Conservation (phyloP, 2,113 vertebrate genomes). For the Callionymus lyra region DNA sequence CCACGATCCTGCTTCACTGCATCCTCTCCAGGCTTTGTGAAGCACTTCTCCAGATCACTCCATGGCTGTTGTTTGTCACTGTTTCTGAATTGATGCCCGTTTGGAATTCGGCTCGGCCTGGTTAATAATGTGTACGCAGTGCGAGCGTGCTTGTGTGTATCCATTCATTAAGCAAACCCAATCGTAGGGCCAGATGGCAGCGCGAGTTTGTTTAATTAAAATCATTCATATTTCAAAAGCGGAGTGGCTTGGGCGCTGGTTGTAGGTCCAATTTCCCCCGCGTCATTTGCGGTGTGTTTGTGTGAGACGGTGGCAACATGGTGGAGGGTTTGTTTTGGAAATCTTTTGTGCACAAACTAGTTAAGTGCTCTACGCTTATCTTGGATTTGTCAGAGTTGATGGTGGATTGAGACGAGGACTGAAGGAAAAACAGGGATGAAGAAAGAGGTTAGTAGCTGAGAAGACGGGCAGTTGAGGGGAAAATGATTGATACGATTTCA, state of each 20-base stretch:
- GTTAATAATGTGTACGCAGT: constrained; percentile 34
- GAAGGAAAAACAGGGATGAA: constrained; percentile 10
- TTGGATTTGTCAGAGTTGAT: no score
- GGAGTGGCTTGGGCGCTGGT: constrained; percentile 37
- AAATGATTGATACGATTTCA: constrained; percentile 64
- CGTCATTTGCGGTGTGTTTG: constrained; percentile 20
- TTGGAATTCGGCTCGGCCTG: constrained; percentile 33
- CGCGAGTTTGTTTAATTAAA: constrained; percentile 71
- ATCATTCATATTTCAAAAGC: constrained; percentile 73
- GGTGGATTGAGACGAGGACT: neutral
- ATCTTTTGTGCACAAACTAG: no score
- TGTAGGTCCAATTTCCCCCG: constrained; percentile 45
- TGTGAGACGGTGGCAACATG: constrained; percentile 2
- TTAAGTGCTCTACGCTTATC: no score
- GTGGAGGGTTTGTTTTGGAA: constrained; percentile 6
- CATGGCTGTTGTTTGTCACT: constrained; percentile 27
- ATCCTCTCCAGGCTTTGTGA: constrained; percentile 24
- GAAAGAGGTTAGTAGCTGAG: neutral
- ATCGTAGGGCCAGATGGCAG: constrained; percentile 70
- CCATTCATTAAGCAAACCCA: constrained; percentile 58
- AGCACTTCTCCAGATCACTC: constrained; percentile 27
- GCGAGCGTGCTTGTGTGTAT: constrained; percentile 10
- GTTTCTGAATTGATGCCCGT: constrained; percentile 20
- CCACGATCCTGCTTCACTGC: constrained; percentile 17
- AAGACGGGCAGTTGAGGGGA: constrained; percentile 44